Conservation (phyloP, 2,797 vertebrate species). For the Falco novaeseelandiae region DNA sequence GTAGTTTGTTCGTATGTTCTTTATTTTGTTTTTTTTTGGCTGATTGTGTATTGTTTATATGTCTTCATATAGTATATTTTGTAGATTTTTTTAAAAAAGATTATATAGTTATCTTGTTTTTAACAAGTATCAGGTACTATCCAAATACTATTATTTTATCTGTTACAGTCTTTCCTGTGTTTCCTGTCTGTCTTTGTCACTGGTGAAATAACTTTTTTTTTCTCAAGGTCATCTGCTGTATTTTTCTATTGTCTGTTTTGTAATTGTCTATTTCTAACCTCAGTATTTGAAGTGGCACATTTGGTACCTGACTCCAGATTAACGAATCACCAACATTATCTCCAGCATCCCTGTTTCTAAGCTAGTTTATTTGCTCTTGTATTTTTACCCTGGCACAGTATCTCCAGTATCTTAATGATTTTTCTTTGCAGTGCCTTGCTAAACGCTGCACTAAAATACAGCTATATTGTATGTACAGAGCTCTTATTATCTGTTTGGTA, state of each 20-base stretch:
- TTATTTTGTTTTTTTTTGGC: neutral
- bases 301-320: neutral
- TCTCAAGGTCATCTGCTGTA: neutral
- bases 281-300: neutral
- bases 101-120: neutral
- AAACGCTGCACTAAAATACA: neutral
- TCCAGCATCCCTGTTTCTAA: neutral
- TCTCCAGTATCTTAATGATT: neutral
- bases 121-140: neutral
- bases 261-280: neutral
- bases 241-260: neutral
- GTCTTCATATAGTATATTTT: neutral
- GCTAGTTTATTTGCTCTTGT: neutral
- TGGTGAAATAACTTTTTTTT: neutral
- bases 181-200: neutral
- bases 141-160: neutral
- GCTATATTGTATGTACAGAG: neutral
- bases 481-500: neutral
- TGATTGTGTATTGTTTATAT: neutral
- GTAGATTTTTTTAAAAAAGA: neutral
- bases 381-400: neutral
- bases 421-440: constrained; percentile 22
- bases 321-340: neutral
- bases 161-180: neutral
- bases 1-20: neutral